Base-by-base conservation (phyloP, 2,113 vertebrate species). In the Hydrochoerus hydrochaeris region DNA sequence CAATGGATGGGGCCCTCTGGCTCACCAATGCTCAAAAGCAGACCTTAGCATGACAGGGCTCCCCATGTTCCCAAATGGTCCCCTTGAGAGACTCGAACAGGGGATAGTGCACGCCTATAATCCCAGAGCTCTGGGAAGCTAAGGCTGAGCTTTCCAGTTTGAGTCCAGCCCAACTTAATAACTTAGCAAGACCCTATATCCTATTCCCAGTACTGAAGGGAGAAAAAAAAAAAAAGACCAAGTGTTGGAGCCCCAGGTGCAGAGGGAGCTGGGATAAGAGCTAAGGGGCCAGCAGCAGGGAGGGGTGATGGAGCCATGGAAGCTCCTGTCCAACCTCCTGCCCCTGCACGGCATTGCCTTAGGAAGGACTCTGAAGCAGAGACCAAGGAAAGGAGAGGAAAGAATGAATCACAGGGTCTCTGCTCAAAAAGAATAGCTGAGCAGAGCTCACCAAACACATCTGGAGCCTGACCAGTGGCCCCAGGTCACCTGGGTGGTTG, bases 1-100 rank as follows among this genome's bases (percentile, higher is more conserved):
- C 1, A 1, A 12, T 1, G 54, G 62, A 46, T 0, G 2, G 58
- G 3, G 0, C 3, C 5, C 41, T 46, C 3, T 9, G 5, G 32
- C 35, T 62, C 19, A 1, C 22, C 41, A n/a, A 62, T 2, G 9
- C 52, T 44, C 4, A 67, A 73, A 71, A 32, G 22, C 67, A 38
- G 49, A 91, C 38, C 71, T 35, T 19, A 4, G 52, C 44, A 35
- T 24, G 20, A 10, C 0, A 7, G 30, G 32, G 13, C 2, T 80
- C 49, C 26, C 58, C 32, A 30, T 5, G 7, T 41, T 78, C 63
- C 58, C 65, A 62, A 13, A 10, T 16, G 35, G 57, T 3, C 77
- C 60, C 81, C 24, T 4, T 0, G 35, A 65, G 26, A 44, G 46
- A n/a, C 30, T 0, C n/a, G 49, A 75, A 54, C 82, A 58, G 69